Conservation (phyloP, 2,113 vertebrate species). For the Pica pica region DNA sequence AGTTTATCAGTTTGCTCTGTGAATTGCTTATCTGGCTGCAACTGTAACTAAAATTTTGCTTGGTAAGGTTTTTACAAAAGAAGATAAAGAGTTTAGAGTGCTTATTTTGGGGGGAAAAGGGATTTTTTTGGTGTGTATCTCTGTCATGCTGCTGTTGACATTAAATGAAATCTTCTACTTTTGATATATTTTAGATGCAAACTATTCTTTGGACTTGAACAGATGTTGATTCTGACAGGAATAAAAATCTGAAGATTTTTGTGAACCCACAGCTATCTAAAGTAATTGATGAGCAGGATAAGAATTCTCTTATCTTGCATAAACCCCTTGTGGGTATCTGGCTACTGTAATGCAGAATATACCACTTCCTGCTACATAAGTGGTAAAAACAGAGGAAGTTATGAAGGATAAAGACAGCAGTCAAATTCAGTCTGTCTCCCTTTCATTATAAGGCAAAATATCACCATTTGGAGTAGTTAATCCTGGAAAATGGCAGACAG, state of each 20-base stretch:
- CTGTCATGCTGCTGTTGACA: neutral
- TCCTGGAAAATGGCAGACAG: neutral
- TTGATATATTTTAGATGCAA: slow-evolving; percentile 7
- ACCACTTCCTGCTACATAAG: accelerated
- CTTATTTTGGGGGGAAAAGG: neutral
- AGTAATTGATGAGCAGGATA: neutral
- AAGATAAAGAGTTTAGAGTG: neutral
- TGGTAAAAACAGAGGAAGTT: neutral
- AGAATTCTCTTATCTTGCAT: neutral
- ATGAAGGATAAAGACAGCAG: neutral
- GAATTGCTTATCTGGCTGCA: slow-evolving; percentile 24
- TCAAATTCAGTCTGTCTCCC: neutral
- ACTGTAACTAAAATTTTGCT: slow-evolving; percentile 3
- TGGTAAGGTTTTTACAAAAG: neutral
- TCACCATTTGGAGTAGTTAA: neutral
- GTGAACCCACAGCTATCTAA: neutral
- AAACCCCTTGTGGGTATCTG: neutral
- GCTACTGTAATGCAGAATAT: neutral
- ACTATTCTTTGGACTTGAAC: neutral
- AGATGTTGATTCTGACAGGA: neutral
- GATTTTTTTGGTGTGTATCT: neutral
- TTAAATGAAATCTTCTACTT: neutral
- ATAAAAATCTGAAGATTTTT: slow-evolving; percentile 19
- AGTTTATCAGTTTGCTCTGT: slow-evolving; percentile 4
- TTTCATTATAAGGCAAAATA: neutral